Evolutionary conservation across 1,140 invertebrate species (phyloP).

Genomic region (Neodiprion lecontei): DNA sequence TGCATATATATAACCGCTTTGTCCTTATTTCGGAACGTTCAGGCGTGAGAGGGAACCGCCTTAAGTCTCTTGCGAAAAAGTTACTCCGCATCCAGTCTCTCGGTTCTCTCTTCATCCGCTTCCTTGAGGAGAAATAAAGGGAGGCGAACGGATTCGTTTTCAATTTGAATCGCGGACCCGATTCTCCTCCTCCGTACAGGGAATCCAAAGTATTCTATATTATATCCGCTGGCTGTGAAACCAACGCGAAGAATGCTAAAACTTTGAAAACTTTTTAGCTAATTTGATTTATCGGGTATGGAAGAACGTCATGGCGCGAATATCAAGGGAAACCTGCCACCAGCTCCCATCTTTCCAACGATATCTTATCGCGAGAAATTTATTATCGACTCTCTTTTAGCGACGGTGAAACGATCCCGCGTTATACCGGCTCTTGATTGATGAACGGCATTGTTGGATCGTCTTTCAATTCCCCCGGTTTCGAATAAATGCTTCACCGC

Average conservation of each 20-base stretch:
- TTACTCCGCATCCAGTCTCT: not conserved
- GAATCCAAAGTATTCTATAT: no score
- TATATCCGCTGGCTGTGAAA: no score
- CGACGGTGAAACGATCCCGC: not conserved
- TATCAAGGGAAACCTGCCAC: not conserved
- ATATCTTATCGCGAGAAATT: not conserved
- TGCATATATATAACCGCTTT: conserved; percentile 12
- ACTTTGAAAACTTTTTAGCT: conserved; percentile 23
- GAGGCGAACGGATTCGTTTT: not conserved
- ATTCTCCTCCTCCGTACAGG: no score
- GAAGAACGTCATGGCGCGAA: not conserved
- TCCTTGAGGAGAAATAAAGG: not conserved
- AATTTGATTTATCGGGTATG: conserved; percentile 44
- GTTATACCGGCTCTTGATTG: no score
- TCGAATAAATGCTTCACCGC: no score
- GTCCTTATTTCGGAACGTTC: conserved; percentile 41
- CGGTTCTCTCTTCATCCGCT: not conserved
- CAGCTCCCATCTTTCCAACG: not conserved
- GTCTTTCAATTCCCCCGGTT: no score
- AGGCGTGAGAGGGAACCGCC: conserved; percentile 33
- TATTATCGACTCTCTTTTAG: not conserved
- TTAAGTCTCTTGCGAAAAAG: no score
- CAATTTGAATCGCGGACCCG: not conserved
- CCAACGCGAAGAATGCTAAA: no score
- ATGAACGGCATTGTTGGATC: no score